Evolutionary conservation across 2,797 vertebrate species (phyloP), one percentile per base, ranked within the genome.

Genomic region (Notolabrus celidotus): DNA sequence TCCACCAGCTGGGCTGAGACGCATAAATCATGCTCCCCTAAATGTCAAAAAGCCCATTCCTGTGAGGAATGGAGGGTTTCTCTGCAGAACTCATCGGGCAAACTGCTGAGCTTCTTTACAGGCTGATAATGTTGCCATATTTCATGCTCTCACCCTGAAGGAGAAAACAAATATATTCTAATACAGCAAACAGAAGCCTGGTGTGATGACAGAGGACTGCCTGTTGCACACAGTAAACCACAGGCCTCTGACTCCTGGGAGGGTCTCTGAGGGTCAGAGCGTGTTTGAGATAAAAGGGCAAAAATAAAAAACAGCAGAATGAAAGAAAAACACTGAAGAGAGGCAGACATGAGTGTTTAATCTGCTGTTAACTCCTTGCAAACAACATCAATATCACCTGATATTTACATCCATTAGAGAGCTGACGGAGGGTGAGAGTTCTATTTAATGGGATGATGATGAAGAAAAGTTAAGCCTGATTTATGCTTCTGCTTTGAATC

Each of bases 31-130:
- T 41, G 39, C 20, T 25, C 42, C 31, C 36, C 69, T 69, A 65
- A 79, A 79, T 72, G 75, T 63, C 69, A 67, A 0, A 43, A 53
- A 63, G 39, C 33, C 33, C 17, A 27, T 67, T 62, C 51, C 33
- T 60, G 38, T 71, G 74, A 71, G 12, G 23, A 52, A 33, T 14
- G 33, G 42, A 12, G 15, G 7, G 0, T 11, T 36, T 23, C 15
- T 23, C 14, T 33, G 22, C 51, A 29, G 39, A 52, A 43, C 41
- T 50, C 43, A 22, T 25, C 3, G 20, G 25, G 17, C 41, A 53
- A 53, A 66, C 17, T 25, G 56, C 23, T 27, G 42, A 12, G 27
- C 27, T n/a, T 22, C 31, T 47, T 47, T 20, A 5, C 17, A 59
- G 20, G 50, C 34, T 6, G 4, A 25, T 23, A 5, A 11, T 38